Percentiles rank a stretch among this genome's conserved stretches.
phyloP scores from a whole-genome alignment of 2,888 invertebrate genomes.

The Beris morrisii region DNA sequence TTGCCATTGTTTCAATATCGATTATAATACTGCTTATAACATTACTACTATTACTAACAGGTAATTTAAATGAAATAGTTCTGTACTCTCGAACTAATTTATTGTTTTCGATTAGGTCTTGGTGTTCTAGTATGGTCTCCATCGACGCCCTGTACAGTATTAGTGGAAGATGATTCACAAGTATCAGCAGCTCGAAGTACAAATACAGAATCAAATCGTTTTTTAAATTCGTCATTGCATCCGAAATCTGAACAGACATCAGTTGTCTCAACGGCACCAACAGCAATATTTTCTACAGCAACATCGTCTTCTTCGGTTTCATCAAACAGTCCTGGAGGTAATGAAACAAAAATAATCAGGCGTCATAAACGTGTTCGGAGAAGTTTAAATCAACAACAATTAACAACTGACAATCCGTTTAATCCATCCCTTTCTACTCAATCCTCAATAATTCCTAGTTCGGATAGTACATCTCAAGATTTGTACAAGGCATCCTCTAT shows the following conservation, averaged over 20 bases:
- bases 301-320: conserved; percentile 61
- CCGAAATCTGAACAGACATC: conserved; percentile 58
- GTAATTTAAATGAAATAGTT: conserved; percentile 57
- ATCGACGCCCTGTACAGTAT: conserved; percentile 79
- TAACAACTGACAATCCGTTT: background rate
- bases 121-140: conserved; percentile 83
- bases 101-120: conserved; percentile 62
- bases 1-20: conserved; percentile 84
- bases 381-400: conserved; percentile 28
- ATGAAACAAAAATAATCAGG: conserved; percentile 37
- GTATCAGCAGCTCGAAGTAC: conserved; percentile 70
- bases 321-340: conserved; percentile 54
- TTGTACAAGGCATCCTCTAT: too few relatives aligned
- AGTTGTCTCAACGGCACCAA: conserved; percentile 57
- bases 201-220: conserved; percentile 71
- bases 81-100: too few relatives aligned
- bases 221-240: conserved; percentile 67
- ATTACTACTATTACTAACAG: conserved; percentile 84
- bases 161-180: conserved; percentile 77
- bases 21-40: conserved; percentile 80
- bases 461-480: too few relatives aligned
- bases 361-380: conserved; percentile 34
- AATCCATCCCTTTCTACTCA: background rate
- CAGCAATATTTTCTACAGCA: conserved; percentile 61
- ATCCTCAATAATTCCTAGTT: background rate